Evolutionary conservation across 2,113 vertebrate species (phyloP).

Genomic region (Eupsittula cactorum): DNA sequence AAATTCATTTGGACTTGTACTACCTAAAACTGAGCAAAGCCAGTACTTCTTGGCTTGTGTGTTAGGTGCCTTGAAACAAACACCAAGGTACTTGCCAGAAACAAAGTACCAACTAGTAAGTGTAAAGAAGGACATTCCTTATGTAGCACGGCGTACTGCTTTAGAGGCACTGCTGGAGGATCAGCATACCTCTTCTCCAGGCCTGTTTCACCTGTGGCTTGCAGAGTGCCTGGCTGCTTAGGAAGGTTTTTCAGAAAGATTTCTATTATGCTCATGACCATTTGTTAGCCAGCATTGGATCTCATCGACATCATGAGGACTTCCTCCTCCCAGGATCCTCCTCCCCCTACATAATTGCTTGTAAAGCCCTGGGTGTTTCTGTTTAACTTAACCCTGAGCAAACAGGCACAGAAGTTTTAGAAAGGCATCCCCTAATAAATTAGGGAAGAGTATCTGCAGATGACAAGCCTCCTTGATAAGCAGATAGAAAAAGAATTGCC

Average conservation of each 20-base stretch:
- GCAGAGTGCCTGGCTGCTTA: neutral
- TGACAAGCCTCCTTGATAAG: neutral
- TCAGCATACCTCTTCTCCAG: neutral
- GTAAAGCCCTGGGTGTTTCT: neutral
- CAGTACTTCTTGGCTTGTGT: neutral
- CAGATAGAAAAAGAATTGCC: neutral
- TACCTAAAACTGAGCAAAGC: neutral
- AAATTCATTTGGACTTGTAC: neutral
- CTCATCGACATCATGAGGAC: accelerated
- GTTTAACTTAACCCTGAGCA: neutral
- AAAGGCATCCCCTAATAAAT: neutral
- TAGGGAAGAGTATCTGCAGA: neutral
- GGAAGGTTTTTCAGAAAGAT: neutral
- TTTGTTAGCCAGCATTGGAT: neutral
- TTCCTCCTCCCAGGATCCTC: neutral
- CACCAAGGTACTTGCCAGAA: neutral
- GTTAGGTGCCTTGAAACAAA: neutral
- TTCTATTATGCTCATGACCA: neutral
- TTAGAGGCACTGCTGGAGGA: neutral
- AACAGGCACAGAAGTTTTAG: neutral
- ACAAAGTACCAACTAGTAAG: neutral
- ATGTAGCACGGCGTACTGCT: neutral
- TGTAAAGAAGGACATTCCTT: neutral
- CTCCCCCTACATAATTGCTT: neutral
- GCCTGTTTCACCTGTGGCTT: neutral